phyloP scores from a whole-genome alignment of 2,113 vertebrate species.

The Micronisus gabar region DNA sequence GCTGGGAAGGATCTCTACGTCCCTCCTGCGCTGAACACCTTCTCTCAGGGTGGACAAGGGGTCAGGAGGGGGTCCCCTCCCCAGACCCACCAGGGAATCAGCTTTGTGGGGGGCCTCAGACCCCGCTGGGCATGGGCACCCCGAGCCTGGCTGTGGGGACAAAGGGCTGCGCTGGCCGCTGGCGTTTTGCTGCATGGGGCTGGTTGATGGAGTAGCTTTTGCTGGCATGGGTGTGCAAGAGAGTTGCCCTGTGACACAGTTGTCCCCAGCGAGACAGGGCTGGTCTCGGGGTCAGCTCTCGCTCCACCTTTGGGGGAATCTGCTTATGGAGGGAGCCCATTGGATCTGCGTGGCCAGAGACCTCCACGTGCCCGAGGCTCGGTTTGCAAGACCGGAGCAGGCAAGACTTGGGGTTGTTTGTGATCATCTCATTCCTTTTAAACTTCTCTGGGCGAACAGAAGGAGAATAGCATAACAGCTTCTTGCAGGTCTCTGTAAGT shows the following conservation, averaged over 20 bases:
- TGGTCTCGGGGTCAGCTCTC: neutral
- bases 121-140: neutral
- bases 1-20: neutral
- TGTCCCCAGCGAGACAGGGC: neutral
- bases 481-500: neutral
- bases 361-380: rapidly evolving
- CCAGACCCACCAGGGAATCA: neutral
- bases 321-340: rapidly evolving
- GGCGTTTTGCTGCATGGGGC: rapidly evolving
- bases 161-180: neutral
- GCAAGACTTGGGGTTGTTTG: neutral
- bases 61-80: neutral
- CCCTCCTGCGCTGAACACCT: neutral
- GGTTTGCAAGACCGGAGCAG: no score
- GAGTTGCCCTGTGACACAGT: rapidly evolving
- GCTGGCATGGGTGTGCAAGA: neutral
- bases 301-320: neutral
- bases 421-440: neutral
- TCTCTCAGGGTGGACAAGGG: no score
- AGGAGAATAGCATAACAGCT: neutral
- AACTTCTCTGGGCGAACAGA: neutral
- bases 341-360: neutral
- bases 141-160: rapidly evolving
- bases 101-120: neutral
- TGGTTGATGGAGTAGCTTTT: neutral